phyloP scores from a whole-genome alignment of 2,797 vertebrate genomes.

The Antennarius maculatus region DNA sequence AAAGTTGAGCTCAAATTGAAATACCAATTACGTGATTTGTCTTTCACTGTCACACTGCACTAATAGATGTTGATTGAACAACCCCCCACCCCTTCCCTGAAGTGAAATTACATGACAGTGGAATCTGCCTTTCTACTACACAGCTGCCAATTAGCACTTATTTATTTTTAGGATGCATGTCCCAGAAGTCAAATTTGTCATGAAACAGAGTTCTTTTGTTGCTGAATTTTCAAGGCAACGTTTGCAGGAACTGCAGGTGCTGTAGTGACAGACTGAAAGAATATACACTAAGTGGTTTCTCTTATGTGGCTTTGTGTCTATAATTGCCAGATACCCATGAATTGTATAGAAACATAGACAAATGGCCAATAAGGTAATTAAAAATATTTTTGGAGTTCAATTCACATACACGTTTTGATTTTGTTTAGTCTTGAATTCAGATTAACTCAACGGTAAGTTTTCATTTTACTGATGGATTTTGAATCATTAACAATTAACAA shows the following conservation, averaged over 20 bases:
- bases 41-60: slow-evolving; percentile 14
- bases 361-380: slow-evolving; percentile 18
- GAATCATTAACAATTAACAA: no score
- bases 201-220: slow-evolving; percentile 1
- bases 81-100: background rate
- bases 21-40: slow-evolving; percentile 13
- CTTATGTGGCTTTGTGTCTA: slow-evolving; percentile 16
- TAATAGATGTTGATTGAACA: slow-evolving; percentile 26
- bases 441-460: background rate
- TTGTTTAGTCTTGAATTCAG: background rate
- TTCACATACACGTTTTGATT: background rate
- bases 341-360: slow-evolving; percentile 16
- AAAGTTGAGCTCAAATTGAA: slow-evolving; percentile 41
- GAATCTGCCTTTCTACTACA: slow-evolving; percentile 20
- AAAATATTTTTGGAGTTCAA: slow-evolving; percentile 13
- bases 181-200: slow-evolving; percentile 20
- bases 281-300: slow-evolving; percentile 6
- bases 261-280: slow-evolving; percentile 19
- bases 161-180: slow-evolving; percentile 40
- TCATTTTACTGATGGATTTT: no score
- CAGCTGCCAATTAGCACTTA: slow-evolving; percentile 42
- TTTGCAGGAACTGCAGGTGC: slow-evolving; percentile 39
- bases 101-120: slow-evolving; percentile 26
- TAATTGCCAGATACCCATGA: slow-evolving; percentile 19
- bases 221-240: slow-evolving; percentile 10